Percentiles rank a stretch among this genome's conserved stretches.
phyloP scores from a whole-genome alignment of 2,888 invertebrate genomes.

The Stramonita haemastoma region DNA sequence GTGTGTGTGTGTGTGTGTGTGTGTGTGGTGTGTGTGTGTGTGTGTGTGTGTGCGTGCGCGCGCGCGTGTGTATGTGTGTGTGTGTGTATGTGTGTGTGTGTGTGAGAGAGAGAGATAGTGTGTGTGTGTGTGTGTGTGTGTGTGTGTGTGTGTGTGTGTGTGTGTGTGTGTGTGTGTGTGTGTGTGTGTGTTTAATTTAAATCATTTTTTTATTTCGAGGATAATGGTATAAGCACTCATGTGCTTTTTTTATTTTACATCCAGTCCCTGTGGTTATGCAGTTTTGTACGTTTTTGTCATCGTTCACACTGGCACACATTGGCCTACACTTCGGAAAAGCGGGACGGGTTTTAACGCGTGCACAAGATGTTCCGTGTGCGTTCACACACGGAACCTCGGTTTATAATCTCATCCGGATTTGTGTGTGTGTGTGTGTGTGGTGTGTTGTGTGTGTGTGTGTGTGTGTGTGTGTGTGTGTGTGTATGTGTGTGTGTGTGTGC shows the following conservation, averaged over 20 bases:
- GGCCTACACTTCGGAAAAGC: too few relatives aligned
- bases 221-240: too few relatives aligned
- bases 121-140: not conserved
- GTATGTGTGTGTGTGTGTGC: not conserved
- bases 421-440: not conserved
- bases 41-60: not conserved
- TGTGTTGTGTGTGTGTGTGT: not conserved
- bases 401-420: not conserved
- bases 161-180: slow-evolving; percentile 4
- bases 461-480: too few relatives aligned
- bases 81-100: not conserved
- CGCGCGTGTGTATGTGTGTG: slow-evolving; percentile 18
- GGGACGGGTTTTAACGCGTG: too few relatives aligned
- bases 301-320: too few relatives aligned
- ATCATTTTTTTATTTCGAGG: too few relatives aligned
- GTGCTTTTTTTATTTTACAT: too few relatives aligned
- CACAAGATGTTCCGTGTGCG: too few relatives aligned
- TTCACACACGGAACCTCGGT: too few relatives aligned
- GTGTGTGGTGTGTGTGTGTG: not conserved
- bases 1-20: too few relatives aligned
- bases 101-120: not conserved
- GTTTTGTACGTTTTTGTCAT: too few relatives aligned
- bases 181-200: slow-evolving; percentile 20
- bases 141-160: not conserved
- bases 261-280: too few relatives aligned